Evolutionary conservation across 2,113 vertebrate genomes (phyloP), one percentile per base, ranked within the genome.

Genomic region (Zeus faber): DNA sequence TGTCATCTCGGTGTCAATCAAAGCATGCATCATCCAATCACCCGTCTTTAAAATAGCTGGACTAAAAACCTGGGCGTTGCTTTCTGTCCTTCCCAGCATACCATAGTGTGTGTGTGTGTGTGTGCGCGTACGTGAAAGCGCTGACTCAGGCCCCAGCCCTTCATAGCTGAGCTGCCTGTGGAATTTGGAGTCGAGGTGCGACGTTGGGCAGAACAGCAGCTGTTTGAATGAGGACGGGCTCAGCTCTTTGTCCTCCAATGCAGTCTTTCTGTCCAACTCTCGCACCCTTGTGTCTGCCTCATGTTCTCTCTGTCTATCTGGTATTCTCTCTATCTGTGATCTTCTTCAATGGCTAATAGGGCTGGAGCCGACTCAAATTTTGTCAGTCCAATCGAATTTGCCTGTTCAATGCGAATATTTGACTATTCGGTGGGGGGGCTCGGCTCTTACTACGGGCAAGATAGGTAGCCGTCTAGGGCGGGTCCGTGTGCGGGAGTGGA

Each of bases 121-220:
- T 75, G 66, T 74, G 72, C 67, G 70, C 72, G 61, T 66, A 74
- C 70, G 65, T 51, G 64, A 77, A 80, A 86, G 26, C 13, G 88
- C 86, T 89, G 88, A 90, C 81, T 89, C 84, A 88, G 85, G 56
- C 70, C 62, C 50, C 72, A 59, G 62, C 74, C 65, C 62, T 71
- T 75, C 69, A 62, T 37, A 58, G 72, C 62, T 43, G 45, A 44
- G 50, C 77, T 70, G 78, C 67, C 77, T 76, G 76, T 83, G 86
- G 86, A 83, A 88, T 87, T 74, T 85, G 41, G 81, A 80, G 81
- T 68, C 48, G 85, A 80, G 72, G 80, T 82, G 86, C 80, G 79
- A 85, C 57, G 72, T 77, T 72, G 18, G 70, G 62, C 62, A 79
- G 70, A 57, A 33, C 58, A 58, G 75, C 85, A 85, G 82, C 84